Evolutionary conservation across 2,113 vertebrate species (phyloP), one percentile per base, ranked within the genome.

Genomic region (Aegotheles bennettii): DNA sequence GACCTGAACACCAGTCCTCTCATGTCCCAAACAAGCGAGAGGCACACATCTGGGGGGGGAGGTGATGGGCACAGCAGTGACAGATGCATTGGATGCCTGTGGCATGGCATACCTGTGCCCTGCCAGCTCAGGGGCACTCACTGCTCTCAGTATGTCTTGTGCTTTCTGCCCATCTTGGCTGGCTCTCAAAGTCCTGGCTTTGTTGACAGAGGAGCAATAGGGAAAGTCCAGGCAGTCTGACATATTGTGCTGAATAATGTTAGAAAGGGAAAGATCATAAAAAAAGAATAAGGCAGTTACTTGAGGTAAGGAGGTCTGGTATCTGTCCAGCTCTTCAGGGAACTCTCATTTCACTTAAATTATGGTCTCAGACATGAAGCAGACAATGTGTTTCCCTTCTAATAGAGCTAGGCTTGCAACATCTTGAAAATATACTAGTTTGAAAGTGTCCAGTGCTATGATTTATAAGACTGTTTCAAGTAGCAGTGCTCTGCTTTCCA

Each of bases 301-400:
- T 89, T 1, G 12, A 91, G 47, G 65, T 88, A 71, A 61, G 40
- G 21, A 67, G 88, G 71, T 71, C 61, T 94, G 76, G 50, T 75
- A 64, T 69, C 43, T 59, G 26, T 70, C 84, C 90, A 95, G 63
- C 25, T 87, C 92, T 47, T 92, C 3, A 0, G 38, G 57, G 51
- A 93, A 42, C 63, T 89, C 61, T 91, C 47, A 42, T 95, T 61
- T 94, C 42, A 31, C 70, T 76, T 92, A 73, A 96, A 87, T 89
- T 60, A 70, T 38, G 11, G 16, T 90, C 89, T 93, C 50, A 90
- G 82, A 67, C 68, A 20, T 23, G 70, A 81, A 94, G 54, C 61
- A 85, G 31, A 75, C 64, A 86, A 59, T 48, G 42, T 48, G 23
- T 90, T 96, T 92, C 73, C 48, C 45, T 94, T 77, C 50, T 70